Conservation (phyloP, 2,797 vertebrate genomes). For the Natrix natrix region DNA sequence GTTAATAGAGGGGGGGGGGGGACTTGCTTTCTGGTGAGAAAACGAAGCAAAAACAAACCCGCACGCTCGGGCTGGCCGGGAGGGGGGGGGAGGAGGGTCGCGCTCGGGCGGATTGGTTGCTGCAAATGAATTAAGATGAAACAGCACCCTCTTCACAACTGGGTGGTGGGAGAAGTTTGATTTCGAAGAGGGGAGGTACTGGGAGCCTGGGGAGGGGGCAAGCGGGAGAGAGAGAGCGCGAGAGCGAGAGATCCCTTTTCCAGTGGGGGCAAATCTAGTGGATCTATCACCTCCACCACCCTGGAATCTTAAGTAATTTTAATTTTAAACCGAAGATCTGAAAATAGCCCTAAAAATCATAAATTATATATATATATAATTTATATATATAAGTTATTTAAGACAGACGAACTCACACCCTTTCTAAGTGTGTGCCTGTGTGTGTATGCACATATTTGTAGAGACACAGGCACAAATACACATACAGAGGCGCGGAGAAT, state of each 20-base stretch:
- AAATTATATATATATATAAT: neutral
- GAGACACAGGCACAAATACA: neutral
- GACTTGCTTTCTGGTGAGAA: conserved; percentile 29
- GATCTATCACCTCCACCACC: neutral
- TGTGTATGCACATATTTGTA: neutral
- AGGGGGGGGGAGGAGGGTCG: rapidly evolving
- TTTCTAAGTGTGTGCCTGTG: neutral
- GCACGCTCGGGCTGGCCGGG: neutral
- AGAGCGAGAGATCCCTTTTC: neutral
- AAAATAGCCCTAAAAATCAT: conserved; percentile 51
- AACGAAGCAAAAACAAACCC: neutral
- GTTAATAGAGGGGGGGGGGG: conserved; percentile 59
- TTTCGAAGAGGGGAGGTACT: neutral
- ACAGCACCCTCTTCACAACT: neutral
- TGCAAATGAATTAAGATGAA: conserved; percentile 3
- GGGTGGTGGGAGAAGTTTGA: conserved; percentile 1
- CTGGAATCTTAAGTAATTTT: conserved; percentile 35
- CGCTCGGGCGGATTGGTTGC: neutral
- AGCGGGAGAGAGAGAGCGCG: neutral
- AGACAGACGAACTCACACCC: neutral
- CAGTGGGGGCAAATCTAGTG: neutral
- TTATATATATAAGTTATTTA: neutral
- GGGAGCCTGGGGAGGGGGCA: neutral
- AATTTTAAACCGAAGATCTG: conserved; percentile 43
- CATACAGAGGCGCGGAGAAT: neutral